A percentile compares a stretch with the other conserved stretches of the same genome.
phyloP scores from a whole-genome alignment of 1,140 invertebrate species.

The Goniozus legneri region DNA sequence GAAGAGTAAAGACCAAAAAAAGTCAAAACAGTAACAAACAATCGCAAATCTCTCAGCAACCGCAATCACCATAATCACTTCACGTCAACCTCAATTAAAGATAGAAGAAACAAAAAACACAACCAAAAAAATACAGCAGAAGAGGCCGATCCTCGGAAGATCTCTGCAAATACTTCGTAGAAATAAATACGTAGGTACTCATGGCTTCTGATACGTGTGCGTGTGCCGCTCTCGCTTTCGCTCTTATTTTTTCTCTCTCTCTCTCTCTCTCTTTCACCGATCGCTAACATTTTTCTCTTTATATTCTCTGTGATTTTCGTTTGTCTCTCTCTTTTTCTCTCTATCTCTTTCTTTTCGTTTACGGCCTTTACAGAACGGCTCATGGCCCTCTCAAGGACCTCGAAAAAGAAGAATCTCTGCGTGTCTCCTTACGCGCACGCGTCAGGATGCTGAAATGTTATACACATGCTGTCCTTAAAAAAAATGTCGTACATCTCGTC shows the following conservation, averaged over 20 bases:
- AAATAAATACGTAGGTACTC: constrained; percentile 36
- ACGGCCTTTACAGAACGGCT: constrained; percentile 27
- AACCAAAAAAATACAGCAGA: constrained; percentile 41
- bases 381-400: constrained; percentile 43
- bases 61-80: constrained; percentile 48
- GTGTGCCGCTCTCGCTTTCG: constrained; percentile 45
- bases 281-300: constrained; percentile 10
- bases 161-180: constrained; percentile 34
- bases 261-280: constrained; percentile 20
- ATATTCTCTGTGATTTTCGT: constrained; percentile 10
- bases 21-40: constrained; percentile 50
- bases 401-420: constrained; percentile 33
- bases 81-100: constrained; percentile 44
- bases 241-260: constrained; percentile 32
- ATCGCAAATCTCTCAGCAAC: constrained; percentile 51
- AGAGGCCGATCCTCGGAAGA: constrained; percentile 29
- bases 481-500: no score
- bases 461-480: constrained; percentile 38
- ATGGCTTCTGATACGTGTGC: constrained; percentile 52
- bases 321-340: constrained; percentile 16
- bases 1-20: constrained; percentile 41
- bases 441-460: constrained; percentile 54
- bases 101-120: constrained; percentile 49
- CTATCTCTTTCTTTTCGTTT: constrained; percentile 18
- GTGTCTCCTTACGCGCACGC: constrained; percentile 39